phyloP scores from a whole-genome alignment of 2,113 vertebrate genomes.

The Sapayoa aenigma region DNA sequence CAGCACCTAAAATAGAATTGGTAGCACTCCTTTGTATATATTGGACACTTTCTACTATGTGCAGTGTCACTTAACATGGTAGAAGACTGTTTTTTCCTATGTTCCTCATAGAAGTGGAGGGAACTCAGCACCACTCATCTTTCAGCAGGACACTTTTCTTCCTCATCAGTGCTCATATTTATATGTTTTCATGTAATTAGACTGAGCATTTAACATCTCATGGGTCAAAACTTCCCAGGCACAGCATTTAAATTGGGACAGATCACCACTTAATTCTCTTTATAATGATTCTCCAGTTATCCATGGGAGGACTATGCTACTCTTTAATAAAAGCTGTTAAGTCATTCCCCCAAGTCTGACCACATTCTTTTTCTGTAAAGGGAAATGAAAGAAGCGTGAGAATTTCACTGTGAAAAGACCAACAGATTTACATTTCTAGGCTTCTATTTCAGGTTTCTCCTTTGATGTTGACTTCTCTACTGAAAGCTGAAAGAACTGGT shows the following conservation, averaged over 20 bases:
- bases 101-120: background rate
- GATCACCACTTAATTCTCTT: background rate
- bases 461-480: conserved; percentile 26
- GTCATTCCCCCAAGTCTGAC: background rate
- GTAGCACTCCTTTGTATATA: background rate
- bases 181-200: background rate
- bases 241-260: background rate
- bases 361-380: conserved; percentile 13
- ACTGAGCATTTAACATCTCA: background rate
- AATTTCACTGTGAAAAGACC: conserved; percentile 38
- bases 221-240: background rate
- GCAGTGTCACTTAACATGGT: background rate
- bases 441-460: background rate
- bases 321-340: conserved; percentile 4
- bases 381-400: background rate
- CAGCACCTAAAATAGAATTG: background rate
- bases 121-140: background rate
- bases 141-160: background rate
- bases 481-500: conserved; percentile 42
- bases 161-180: background rate
- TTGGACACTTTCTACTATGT: background rate
- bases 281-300: background rate
- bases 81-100: background rate
- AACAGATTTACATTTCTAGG: conserved; percentile 31
- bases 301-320: background rate